Percentiles rank a stretch among this genome's conserved stretches.
Evolutionary conservation across 2,888 invertebrate species (phyloP).

Genomic region (Bombyx huttoni): DNA sequence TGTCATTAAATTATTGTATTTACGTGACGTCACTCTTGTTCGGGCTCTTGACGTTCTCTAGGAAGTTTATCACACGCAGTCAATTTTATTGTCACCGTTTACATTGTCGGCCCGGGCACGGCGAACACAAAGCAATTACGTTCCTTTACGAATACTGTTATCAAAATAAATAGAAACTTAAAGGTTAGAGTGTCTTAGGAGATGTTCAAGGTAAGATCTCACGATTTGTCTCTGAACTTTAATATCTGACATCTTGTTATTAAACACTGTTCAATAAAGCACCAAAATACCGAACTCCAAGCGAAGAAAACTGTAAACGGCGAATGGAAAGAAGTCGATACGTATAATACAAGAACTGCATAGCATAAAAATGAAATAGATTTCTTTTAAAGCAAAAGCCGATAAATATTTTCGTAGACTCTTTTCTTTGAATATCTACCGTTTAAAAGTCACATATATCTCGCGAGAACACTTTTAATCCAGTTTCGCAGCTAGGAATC

Average conservation of each 20-base stretch:
- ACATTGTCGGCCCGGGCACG: no score
- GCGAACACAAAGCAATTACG: no score
- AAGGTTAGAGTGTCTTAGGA: no score
- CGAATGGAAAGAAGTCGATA: no score
- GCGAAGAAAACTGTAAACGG: no score
- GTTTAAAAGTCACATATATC: background rate
- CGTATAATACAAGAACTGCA: no score
- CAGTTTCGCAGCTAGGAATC: conserved; percentile 16
- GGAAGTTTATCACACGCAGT: background rate
- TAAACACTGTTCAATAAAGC: no score
- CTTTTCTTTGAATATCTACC: background rate
- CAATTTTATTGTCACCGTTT: background rate
- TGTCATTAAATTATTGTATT: conserved; percentile 3
- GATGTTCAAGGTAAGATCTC: background rate
- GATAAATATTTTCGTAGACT: background rate
- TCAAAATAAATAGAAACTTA: no score
- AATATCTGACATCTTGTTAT: no score
- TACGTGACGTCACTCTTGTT: conserved; percentile 1
- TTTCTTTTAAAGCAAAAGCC: background rate
- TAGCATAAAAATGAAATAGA: no score
- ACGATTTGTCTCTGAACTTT: background rate
- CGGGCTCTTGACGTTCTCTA: background rate
- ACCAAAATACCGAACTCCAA: no score
- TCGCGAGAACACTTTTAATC: conserved; percentile 14
- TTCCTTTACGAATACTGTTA: no score